Evolutionary conservation across 2,888 invertebrate species (phyloP).

Genomic region (Metalampra italica): DNA sequence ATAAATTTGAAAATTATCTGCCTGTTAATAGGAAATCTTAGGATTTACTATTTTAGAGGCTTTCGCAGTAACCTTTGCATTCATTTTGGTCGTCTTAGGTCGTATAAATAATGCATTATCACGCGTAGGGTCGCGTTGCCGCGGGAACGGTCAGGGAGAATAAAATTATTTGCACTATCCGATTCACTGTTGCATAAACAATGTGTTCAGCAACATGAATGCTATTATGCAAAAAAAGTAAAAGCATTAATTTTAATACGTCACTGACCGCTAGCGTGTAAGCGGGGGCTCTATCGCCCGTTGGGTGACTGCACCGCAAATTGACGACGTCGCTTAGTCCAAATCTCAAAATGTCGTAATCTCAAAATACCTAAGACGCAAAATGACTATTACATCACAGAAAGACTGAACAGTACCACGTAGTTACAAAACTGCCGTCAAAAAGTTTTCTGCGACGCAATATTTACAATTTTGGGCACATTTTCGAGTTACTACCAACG

Average conservation of each 20-base stretch:
- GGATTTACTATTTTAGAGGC: too few species aligned
- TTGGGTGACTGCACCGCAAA: too few species aligned
- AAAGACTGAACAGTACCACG: too few species aligned
- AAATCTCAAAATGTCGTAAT: too few species aligned
- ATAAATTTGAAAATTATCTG: too few species aligned
- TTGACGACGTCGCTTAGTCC: too few species aligned
- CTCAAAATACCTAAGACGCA: too few species aligned
- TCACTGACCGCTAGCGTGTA: too few species aligned
- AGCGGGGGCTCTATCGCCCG: too few species aligned
- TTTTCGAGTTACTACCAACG: background rate
- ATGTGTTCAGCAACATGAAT: conserved; percentile 1
- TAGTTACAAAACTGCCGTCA: background rate
- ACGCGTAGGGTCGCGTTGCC: conserved; percentile 57
- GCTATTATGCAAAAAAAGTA: background rate
- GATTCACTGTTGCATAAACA: conserved; percentile 19
- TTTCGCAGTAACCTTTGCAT: conserved; percentile 30
- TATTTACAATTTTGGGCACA: background rate
- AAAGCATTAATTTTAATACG: background rate
- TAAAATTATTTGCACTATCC: conserved; percentile 56
- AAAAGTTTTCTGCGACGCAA: background rate
- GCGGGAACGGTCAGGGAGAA: conserved; percentile 42
- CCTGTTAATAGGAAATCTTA: too few species aligned
- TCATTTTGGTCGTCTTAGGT: conserved; percentile 71
- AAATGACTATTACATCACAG: too few species aligned
- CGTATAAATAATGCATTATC: conserved; percentile 77